A percentile compares a stretch with the other conserved stretches of the same genome.
phyloP scores from a whole-genome alignment of 2,888 invertebrate species.

The Plutella xylostella region DNA sequence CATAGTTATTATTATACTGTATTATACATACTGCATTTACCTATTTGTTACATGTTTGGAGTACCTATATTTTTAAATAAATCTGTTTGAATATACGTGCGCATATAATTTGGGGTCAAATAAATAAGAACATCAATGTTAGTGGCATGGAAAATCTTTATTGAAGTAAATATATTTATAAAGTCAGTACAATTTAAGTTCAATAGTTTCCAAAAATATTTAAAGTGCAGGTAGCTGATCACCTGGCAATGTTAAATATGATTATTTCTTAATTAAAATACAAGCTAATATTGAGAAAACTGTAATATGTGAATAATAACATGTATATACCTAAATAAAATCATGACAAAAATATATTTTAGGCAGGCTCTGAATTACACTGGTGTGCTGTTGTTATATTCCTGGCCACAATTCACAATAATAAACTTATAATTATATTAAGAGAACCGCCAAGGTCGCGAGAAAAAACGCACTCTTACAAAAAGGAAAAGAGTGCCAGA shows the following conservation, averaged over 20 bases:
- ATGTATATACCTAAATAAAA: constrained; percentile 71
- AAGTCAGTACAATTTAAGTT: constrained; percentile 73
- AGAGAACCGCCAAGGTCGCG: constrained; percentile 47
- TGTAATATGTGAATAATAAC: constrained; percentile 70
- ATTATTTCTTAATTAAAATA: constrained; percentile 73
- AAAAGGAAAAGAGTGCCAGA: constrained; percentile 37
- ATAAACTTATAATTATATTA: constrained; percentile 58
- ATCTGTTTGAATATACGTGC: too few relatives aligned
- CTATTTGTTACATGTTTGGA: too few relatives aligned
- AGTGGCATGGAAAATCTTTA: constrained; percentile 72
- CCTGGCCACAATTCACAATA: constrained; percentile 65
- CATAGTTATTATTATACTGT: too few relatives aligned
- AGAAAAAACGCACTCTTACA: constrained; percentile 43
- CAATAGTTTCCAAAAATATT: constrained; percentile 72
- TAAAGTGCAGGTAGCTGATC: constrained; percentile 72
- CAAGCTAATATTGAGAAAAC: constrained; percentile 72
- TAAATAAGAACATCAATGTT: constrained; percentile 16
- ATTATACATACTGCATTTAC: too few relatives aligned
- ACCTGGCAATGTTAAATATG: constrained; percentile 72
- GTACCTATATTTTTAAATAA: too few relatives aligned
- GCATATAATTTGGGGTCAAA: too few relatives aligned
- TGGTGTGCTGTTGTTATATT: constrained; percentile 62
- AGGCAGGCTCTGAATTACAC: constrained; percentile 67
- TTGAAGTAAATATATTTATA: constrained; percentile 73
- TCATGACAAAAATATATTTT: constrained; percentile 71